A percentile compares a stretch with the other conserved stretches of the same genome.
Evolutionary conservation across 2,888 invertebrate genomes (phyloP).

Genomic region (Drosophila kokeensis): DNA sequence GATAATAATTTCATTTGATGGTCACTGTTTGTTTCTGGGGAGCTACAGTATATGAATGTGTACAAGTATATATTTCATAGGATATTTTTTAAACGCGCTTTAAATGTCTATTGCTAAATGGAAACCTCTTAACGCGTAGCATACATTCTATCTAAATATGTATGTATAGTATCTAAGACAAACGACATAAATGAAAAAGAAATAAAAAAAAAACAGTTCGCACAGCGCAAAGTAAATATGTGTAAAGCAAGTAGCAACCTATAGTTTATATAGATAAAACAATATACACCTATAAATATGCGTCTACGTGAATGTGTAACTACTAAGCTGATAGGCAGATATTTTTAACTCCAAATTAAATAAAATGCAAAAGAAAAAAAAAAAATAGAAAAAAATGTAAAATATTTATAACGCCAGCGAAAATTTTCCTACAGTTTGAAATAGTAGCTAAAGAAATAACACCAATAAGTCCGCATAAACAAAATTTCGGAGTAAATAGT

Average conservation of each 20-base stretch:
- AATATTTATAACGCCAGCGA: conserved; percentile 61
- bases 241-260: conserved; percentile 74
- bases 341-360: conserved; percentile 57
- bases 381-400: conserved; percentile 21
- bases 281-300: conserved; percentile 44
- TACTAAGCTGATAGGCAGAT: conserved; percentile 49
- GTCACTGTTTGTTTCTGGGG: conserved; percentile 34
- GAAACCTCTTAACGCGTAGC: conserved; percentile 52
- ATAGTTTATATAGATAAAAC: conserved; percentile 40
- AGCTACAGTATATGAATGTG: conserved; percentile 36
- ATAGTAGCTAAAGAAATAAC: conserved; percentile 39
- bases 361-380: conserved; percentile 18
- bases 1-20: conserved; percentile 62
- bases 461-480: conserved; percentile 23
- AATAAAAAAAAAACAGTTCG: conserved; percentile 28
- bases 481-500: conserved; percentile 41
- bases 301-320: conserved; percentile 64
- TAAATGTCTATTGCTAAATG: conserved; percentile 81
- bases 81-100: conserved; percentile 74
- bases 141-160: conserved; percentile 66
- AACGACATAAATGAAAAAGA: conserved; percentile 9
- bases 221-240: conserved; percentile 72
- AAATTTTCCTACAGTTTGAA: conserved; percentile 71
- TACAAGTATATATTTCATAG: conserved; percentile 44
- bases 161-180: conserved; percentile 44